Base-by-base conservation (phyloP, 2,888 invertebrate genomes). In the Dynastes tityus region DNA sequence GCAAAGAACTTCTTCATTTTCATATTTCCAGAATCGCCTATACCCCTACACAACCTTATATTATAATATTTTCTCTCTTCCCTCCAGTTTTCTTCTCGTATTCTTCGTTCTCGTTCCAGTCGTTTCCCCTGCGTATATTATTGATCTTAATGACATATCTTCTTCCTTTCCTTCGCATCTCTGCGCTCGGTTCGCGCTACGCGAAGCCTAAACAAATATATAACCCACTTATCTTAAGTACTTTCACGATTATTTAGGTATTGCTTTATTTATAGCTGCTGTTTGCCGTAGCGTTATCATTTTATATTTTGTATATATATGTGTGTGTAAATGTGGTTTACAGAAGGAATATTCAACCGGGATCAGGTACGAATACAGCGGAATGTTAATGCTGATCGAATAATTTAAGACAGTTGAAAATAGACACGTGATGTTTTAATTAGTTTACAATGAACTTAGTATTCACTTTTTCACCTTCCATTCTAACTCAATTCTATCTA, bases 111-210 rank as follows among this genome's bases (percentile, higher is more conserved):
- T 83, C 85, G 84, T 84, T 83, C 83, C 84, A 80, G 80, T 84
- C 85, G 85, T 85, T 84, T 85, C 86, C 86, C 86, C 83, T 80
- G 85, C 86, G 87, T 87, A 87, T 86, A 87, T 87, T 88, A 88
- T 88, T 85, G 88, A 88, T 88, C 87, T 87, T 86, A 86, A 87
- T 87, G 87, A 88, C 87, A 88, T 87, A 86, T 87, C 87, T 87
- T 76, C 73, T 75, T 84, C 80, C 78, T 82, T 80, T 81, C 80
- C 81, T 79, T 74, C 78, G 80, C 75, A 67, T 76, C 81, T 83
- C 81, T 81, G 81, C 82, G 80, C 81, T 77, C 81, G 80, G 78
- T 81, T 80, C 80, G 80, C 80, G 80, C 79, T 80, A 80, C 68
- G 80, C 81, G 81, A 82, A 83, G 81, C 81, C 84, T 79, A 83